Percentiles rank a stretch among this genome's conserved stretches.
Conservation (phyloP, 2,113 vertebrate genomes). For the Cyprinodon brontotheroides region DNA sequence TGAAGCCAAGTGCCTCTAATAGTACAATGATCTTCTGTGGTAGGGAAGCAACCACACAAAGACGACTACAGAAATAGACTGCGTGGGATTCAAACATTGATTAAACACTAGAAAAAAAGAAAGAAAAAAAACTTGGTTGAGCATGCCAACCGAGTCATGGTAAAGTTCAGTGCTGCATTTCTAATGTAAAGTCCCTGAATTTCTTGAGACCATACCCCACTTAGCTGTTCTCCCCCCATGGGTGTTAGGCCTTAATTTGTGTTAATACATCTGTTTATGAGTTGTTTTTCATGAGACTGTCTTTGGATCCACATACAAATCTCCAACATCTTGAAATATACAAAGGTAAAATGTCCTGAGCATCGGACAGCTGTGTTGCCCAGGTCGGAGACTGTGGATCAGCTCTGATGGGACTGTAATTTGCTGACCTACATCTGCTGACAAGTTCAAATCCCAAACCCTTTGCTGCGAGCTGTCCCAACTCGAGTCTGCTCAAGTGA, state of each 20-base stretch:
- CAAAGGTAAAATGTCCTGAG: conserved; percentile 18
- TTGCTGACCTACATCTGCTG: conserved; percentile 73
- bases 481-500: conserved; percentile 52
- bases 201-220: too few relatives aligned
- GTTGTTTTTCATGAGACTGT: background rate
- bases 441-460: conserved; percentile 61
- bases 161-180: too few relatives aligned
- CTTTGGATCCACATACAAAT: background rate
- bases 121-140: too few relatives aligned
- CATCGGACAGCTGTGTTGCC: conserved; percentile 20
- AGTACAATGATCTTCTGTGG: conserved; percentile 59
- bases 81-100: conserved; percentile 67
- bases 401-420: conserved; percentile 52
- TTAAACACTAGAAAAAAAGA: conserved; percentile 23
- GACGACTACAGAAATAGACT: conserved; percentile 51
- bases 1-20: conserved; percentile 54
- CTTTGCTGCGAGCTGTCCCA: conserved; percentile 33
- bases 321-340: background rate
- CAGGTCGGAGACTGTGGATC: conserved; percentile 50
- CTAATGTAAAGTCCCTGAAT: too few relatives aligned
- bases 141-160: too few relatives aligned
- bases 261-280: background rate
- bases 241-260: background rate
- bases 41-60: conserved; percentile 42
- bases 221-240: background rate